phyloP scores from a whole-genome alignment of 1,140 invertebrate species.

The Drosophila pectinifera region DNA sequence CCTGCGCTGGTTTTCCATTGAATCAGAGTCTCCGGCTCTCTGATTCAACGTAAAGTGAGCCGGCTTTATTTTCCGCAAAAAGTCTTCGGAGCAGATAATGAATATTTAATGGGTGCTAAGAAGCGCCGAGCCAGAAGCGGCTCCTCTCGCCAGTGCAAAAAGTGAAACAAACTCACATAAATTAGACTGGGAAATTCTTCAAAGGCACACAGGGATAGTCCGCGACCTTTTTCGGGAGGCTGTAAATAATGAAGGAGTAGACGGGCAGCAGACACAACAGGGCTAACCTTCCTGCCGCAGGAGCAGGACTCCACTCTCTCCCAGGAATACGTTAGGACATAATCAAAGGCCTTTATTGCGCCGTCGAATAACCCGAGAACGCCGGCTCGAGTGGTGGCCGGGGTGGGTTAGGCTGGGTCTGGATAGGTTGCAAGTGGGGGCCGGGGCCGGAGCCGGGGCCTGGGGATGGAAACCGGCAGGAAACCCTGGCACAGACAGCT shows the following conservation, averaged over 20 bases:
- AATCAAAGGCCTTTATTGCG: slow-evolving; percentile 75
- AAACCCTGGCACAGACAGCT: slow-evolving; percentile 56
- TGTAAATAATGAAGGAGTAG: slow-evolving; percentile 79
- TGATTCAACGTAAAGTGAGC: slow-evolving; percentile 1
- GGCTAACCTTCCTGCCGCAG: slow-evolving; percentile 1
- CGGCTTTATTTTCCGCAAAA: slow-evolving; percentile 5
- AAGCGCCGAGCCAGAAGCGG: slow-evolving; percentile 25
- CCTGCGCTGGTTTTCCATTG: slow-evolving; percentile 2
- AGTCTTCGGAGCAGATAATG: slow-evolving; percentile 39
- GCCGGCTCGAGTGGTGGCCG: slow-evolving; percentile 51
- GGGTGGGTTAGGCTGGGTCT: slow-evolving; percentile 1
- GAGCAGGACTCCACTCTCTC: slow-evolving; percentile 29
- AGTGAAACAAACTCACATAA: slow-evolving; percentile 59
- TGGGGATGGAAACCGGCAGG: slow-evolving; percentile 34
- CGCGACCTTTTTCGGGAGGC: slow-evolving; percentile 37
- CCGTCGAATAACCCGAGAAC: slow-evolving; percentile 70
- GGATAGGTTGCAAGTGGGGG: slow-evolving; percentile 17
- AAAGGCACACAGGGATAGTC: slow-evolving; percentile 25
- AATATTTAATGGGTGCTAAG: slow-evolving; percentile 65
- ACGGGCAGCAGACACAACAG: slow-evolving; percentile 72
- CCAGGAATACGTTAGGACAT: slow-evolving; percentile 60
- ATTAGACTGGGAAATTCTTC: slow-evolving; percentile 46
- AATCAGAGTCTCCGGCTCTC: background rate
- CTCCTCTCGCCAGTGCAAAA: slow-evolving; percentile 29
- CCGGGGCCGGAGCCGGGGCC: background rate